phyloP scores from a whole-genome alignment of 2,113 vertebrate genomes.

The human (Homo sapiens) region DNA sequence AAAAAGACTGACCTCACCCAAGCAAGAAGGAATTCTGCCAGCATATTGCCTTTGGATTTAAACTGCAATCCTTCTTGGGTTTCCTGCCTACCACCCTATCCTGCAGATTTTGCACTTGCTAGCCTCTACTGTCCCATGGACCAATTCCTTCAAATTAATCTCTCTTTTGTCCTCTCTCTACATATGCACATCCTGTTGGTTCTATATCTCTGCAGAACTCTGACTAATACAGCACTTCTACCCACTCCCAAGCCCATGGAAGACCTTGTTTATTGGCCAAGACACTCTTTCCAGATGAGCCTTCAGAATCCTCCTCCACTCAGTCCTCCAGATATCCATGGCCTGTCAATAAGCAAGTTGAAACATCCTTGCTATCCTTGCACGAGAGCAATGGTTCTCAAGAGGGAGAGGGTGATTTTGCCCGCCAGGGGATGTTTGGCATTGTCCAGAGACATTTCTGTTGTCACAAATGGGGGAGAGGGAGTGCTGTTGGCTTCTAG shows the following conservation, averaged over 20 bases:
- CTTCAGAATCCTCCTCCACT: neutral
- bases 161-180: neutral
- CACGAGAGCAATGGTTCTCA: neutral
- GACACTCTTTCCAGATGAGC: too few relatives aligned
- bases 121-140: neutral
- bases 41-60: neutral
- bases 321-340: fast-evolving
- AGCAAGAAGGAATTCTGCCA: neutral
- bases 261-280: neutral
- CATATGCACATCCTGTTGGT: neutral
- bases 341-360: neutral
- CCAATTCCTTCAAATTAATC: neutral
- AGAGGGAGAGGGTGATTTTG: fast-evolving
- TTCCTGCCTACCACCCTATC: neutral
- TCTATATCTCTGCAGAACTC: neutral
- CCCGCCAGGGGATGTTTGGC: neutral
- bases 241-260: neutral
- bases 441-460: neutral
- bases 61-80: neutral
- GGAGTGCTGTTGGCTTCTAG: neutral
- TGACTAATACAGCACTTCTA: neutral
- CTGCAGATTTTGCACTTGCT: neutral
- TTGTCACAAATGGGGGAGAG: neutral
- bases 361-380: too few relatives aligned
- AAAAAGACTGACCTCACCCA: neutral